phyloP scores from a whole-genome alignment of 2,113 vertebrate genomes.

The Archocentrus centrarchus region DNA sequence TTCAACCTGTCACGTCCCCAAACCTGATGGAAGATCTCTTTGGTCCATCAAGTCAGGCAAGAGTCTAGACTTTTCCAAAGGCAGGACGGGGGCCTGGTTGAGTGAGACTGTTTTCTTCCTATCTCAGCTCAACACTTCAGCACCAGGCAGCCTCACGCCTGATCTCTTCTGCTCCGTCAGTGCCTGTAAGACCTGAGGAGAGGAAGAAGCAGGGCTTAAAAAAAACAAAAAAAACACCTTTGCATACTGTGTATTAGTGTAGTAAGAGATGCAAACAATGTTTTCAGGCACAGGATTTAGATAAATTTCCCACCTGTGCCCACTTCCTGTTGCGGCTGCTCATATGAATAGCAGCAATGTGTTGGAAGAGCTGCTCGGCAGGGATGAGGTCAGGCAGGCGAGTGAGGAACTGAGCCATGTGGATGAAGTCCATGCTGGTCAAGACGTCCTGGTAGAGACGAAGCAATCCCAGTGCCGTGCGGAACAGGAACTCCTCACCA shows the following conservation, averaged over 20 bases:
- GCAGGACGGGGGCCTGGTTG: neutral
- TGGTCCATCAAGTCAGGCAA: neutral
- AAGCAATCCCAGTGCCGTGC: slow-evolving; percentile 91
- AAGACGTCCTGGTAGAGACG: slow-evolving; percentile 92
- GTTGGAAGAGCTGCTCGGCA: slow-evolving; percentile 87
- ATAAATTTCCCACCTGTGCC: slow-evolving; percentile 85
- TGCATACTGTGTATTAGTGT: no score
- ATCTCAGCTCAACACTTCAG: slow-evolving; percentile 83
- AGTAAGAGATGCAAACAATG: neutral
- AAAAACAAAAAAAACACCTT: neutral
- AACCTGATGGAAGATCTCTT: neutral
- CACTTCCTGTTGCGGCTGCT: slow-evolving; percentile 93
- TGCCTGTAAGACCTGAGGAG: slow-evolving; percentile 86
- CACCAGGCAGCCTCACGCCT: slow-evolving; percentile 87
- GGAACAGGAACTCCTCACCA: slow-evolving; percentile 95
- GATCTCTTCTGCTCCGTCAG: slow-evolving; percentile 86
- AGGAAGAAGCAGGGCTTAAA: neutral
- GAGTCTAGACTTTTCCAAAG: neutral
- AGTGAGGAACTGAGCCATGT: slow-evolving; percentile 96
- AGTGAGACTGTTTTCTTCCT: neutral
- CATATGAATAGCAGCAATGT: slow-evolving; percentile 91
- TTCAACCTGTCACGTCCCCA: neutral
- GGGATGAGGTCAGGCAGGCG: slow-evolving; percentile 90
- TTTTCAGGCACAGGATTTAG: neutral
- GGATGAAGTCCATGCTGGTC: slow-evolving; percentile 96